These are phyloP conservation scores for Macaca nemestrina DNA, from an alignment of 2,113 vertebrate genomes.

Conservation along the genomic window DNA sequence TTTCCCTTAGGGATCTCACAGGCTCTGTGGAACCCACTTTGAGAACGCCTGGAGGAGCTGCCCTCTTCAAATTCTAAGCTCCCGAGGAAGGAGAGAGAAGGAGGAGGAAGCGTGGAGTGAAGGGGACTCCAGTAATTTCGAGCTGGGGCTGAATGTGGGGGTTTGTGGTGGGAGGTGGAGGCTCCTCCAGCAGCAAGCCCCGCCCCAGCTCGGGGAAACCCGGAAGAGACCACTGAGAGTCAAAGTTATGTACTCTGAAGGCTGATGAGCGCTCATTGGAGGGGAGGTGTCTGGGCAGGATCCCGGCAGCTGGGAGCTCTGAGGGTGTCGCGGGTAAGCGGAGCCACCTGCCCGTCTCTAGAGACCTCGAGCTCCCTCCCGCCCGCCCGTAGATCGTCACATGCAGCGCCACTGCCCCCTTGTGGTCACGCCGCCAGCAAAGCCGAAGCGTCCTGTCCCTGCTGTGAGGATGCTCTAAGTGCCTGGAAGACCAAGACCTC, in stretches of 20 bases:
- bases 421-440: not conserved
- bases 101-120: not conserved
- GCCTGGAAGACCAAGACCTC: not conserved
- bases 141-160: not conserved
- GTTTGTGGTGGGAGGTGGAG: not conserved
- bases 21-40: not conserved
- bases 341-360: not conserved
- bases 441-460: not conserved
- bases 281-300: not conserved
- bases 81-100: not conserved
- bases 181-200: not conserved
- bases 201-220: not conserved
- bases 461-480: rapidly evolving
- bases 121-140: not conserved
- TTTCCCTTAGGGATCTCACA: not conserved
- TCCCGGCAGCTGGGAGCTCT: not conserved
- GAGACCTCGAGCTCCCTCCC: rapidly evolving
- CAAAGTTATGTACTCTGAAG: not conserved
- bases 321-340: not conserved
- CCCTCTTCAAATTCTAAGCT: not conserved
- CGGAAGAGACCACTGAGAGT: not conserved
- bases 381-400: rapidly evolving
- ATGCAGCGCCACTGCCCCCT: conserved; percentile 61
- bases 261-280: rapidly evolving
- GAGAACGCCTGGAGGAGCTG: not conserved